Evolutionary conservation across 1,140 invertebrate genomes (phyloP).

Genomic region (Pogonognathellus flavescens): DNA sequence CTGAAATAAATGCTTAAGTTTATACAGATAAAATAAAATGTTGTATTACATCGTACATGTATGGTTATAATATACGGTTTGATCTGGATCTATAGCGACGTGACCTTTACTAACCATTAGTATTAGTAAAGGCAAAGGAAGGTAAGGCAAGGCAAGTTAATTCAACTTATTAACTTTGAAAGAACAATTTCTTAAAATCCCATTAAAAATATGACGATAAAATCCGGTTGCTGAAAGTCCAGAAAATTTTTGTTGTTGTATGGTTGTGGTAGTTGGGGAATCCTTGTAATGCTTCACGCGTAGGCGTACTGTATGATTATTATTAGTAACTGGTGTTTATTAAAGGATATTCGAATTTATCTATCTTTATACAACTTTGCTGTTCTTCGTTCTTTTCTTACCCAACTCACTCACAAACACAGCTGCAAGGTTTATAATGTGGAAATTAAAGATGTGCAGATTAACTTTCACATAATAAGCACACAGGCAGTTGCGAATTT

Average conservation of each 20-base stretch:
- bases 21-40: too few relatives aligned
- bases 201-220: conserved; percentile 25
- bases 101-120: too few relatives aligned
- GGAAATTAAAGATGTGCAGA: neutral
- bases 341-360: too few relatives aligned
- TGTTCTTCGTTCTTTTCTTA: neutral
- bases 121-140: too few relatives aligned
- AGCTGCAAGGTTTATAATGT: neutral
- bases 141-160: neutral
- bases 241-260: too few relatives aligned
- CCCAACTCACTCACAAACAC: neutral
- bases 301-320: too few relatives aligned
- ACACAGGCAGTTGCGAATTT: conserved; percentile 8
- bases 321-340: too few relatives aligned
- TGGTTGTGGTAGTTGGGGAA: too few relatives aligned
- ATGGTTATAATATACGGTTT: neutral
- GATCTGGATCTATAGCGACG: too few relatives aligned
- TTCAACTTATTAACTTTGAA: neutral
- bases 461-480: neutral
- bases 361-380: too few relatives aligned
- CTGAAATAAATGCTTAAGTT: neutral
- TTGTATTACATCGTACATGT: neutral
- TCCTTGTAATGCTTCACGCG: too few relatives aligned
- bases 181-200: conserved; percentile 8
- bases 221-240: neutral